Conservation (phyloP, 2,888 invertebrate genomes). For the Platycheirus rosarum region DNA sequence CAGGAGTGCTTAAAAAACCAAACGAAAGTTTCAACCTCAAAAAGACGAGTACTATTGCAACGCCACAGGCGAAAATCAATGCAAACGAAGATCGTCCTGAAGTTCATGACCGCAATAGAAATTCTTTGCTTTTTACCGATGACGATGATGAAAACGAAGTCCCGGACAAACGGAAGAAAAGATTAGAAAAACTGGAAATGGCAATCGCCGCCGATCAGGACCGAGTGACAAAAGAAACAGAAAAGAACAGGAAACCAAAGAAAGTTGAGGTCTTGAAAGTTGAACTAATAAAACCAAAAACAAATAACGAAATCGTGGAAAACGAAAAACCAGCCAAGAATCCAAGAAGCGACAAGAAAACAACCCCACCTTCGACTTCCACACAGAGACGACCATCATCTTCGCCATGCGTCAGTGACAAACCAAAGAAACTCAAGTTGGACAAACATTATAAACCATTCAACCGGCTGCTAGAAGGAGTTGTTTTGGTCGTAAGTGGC, state of each 20-base stretch:
- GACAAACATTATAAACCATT: slow-evolving; percentile 83
- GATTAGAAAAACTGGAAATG: slow-evolving; percentile 83
- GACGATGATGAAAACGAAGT: slow-evolving; percentile 82
- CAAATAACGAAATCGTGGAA: slow-evolving; percentile 9
- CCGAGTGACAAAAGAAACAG: slow-evolving; percentile 76
- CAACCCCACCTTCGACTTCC: slow-evolving; percentile 19
- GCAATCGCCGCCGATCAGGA: slow-evolving; percentile 77
- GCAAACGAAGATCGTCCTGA: slow-evolving; percentile 30
- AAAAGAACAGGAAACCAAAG: slow-evolving; percentile 68
- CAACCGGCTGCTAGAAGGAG: slow-evolving; percentile 85
- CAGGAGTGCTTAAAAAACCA: slow-evolving; percentile 30
- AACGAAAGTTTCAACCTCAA: slow-evolving; percentile 26
- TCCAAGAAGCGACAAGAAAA: neutral
- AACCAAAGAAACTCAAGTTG: slow-evolving; percentile 78
- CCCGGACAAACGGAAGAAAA: slow-evolving; percentile 81
- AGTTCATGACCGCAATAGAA: slow-evolving; percentile 80
- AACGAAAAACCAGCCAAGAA: neutral
- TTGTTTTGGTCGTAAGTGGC: slow-evolving; percentile 92
- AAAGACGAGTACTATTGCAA: neutral
- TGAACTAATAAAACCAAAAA: neutral
- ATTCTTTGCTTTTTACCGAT: slow-evolving; percentile 83
- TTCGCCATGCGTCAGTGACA: slow-evolving; percentile 72
- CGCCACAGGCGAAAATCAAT: slow-evolving; percentile 4
- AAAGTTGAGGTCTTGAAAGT: neutral
- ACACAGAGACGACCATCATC: slow-evolving; percentile 61